These are phyloP conservation scores for Eilema caniola DNA, from an alignment of 2,888 invertebrate genomes.

Conservation along the genomic window DNA sequence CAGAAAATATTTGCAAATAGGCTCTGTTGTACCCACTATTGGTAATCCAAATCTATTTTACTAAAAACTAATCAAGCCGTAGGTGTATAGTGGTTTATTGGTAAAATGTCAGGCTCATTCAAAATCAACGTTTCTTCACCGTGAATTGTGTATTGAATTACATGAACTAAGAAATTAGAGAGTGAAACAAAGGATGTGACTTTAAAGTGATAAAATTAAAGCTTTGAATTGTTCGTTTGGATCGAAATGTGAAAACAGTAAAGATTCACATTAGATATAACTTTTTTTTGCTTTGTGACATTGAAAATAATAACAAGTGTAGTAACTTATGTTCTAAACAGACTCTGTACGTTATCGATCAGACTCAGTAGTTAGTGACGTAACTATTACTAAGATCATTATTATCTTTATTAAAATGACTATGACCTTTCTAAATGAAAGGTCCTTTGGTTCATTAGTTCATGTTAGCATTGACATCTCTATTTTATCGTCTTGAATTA, in stretches of 20 bases:
- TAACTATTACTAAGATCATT: not conserved
- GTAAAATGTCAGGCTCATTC: conserved; percentile 26
- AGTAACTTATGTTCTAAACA: not conserved
- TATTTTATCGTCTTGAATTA: not conserved
- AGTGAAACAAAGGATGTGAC: conserved; percentile 18
- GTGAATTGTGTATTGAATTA: conserved; percentile 20
- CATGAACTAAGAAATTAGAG: conserved; percentile 32
- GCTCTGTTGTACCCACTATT: not conserved
- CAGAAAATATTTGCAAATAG: no score
- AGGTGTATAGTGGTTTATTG: not conserved
- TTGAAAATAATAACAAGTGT: not conserved
- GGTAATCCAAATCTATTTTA: not conserved
- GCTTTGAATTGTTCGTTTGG: not conserved
- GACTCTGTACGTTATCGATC: not conserved
- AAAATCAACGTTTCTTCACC: conserved; percentile 7
- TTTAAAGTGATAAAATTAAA: not conserved
- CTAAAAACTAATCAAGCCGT: not conserved
- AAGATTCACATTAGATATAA: not conserved
- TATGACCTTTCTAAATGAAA: conserved; percentile 7
- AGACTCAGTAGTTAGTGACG: not conserved
- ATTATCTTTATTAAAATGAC: not conserved
- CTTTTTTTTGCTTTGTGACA: not conserved
- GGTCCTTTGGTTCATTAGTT: not conserved
- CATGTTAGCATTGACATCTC: not conserved
- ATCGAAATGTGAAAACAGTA: not conserved